phyloP scores from a whole-genome alignment of 2,797 vertebrate genomes.

The Balearica regulorum region DNA sequence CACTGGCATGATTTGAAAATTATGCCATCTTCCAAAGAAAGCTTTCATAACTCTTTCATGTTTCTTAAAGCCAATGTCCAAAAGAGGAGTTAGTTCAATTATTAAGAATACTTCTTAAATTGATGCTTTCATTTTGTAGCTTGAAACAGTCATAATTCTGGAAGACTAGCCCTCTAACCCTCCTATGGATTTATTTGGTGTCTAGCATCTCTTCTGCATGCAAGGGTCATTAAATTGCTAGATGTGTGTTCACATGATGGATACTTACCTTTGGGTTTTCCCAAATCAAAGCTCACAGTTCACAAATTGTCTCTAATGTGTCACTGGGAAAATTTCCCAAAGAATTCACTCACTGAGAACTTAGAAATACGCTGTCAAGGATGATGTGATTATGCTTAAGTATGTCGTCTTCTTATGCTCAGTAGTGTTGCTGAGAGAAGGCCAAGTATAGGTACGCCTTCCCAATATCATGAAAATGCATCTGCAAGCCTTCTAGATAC shows the following conservation, averaged over 20 bases:
- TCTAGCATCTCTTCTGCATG: background rate
- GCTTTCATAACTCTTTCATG: background rate
- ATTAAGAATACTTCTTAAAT: background rate
- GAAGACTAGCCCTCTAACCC: background rate
- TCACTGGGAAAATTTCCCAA: background rate
- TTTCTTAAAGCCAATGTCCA: background rate
- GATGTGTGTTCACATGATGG: background rate
- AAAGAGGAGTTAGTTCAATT: background rate
- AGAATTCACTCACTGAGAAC: background rate
- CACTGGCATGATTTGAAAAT: slow-evolving; percentile 9
- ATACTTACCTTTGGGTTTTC: background rate
- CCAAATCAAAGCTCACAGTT: background rate
- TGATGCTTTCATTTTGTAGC: background rate
- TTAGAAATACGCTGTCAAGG: background rate
- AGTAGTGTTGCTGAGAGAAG: background rate
- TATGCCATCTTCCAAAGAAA: background rate
- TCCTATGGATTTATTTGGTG: background rate
- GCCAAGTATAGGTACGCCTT: background rate
- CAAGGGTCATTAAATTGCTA: background rate
- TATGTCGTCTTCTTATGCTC: background rate
- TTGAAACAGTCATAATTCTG: background rate
- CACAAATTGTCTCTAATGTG: background rate
- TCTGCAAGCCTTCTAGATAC: background rate
- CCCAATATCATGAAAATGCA: background rate
- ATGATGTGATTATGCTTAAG: background rate